Conservation (phyloP, 2,113 vertebrate genomes). For the Acanthisitta chloris region DNA sequence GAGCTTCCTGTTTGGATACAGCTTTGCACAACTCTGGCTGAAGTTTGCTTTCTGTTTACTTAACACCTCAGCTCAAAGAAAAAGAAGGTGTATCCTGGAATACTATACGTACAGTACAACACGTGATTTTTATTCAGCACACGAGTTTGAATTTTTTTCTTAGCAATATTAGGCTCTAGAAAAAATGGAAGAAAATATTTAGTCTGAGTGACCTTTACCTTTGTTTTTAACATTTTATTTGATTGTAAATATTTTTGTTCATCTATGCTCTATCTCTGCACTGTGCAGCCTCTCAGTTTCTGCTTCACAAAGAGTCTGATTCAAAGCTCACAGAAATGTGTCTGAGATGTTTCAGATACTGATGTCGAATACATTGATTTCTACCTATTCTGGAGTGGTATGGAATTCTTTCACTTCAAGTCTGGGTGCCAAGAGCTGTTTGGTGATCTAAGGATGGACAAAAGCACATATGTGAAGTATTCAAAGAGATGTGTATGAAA, state of each 20-base stretch:
- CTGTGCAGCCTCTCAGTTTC: neutral
- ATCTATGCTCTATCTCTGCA: neutral
- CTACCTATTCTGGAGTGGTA: neutral
- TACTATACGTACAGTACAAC: accelerated
- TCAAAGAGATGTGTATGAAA: neutral
- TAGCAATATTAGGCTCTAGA: neutral
- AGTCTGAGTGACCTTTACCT: neutral
- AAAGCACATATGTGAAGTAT: neutral
- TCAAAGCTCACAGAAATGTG: neutral
- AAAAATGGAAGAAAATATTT: neutral
- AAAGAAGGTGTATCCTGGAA: conserved; percentile 36
- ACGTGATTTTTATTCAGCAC: neutral
- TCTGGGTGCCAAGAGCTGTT: neutral
- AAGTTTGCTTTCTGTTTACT: conserved; percentile 18
- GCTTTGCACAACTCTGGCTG: neutral
- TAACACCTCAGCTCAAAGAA: neutral
- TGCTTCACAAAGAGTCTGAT: neutral
- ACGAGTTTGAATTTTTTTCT: neutral
- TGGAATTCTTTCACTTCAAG: neutral
- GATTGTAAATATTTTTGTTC: neutral
- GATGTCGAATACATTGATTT: neutral
- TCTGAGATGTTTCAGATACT: neutral
- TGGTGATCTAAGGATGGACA: neutral
- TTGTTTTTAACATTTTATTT: neutral
- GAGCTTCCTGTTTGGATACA: neutral